phyloP scores from a whole-genome alignment of 2,113 vertebrate species.

The Hyperoodon ampullatus region DNA sequence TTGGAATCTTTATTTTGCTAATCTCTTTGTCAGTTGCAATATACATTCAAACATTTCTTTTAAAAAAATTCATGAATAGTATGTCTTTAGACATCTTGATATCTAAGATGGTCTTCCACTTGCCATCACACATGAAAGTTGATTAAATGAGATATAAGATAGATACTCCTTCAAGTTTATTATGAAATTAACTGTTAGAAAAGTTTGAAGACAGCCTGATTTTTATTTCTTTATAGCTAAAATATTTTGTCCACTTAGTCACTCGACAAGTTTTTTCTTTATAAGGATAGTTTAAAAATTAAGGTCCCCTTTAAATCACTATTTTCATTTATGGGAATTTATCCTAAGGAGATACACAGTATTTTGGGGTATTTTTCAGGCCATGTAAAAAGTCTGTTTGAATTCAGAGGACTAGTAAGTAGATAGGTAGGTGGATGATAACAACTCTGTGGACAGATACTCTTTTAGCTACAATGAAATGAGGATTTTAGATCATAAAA shows the following conservation, averaged over 20 bases:
- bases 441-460: neutral
- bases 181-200: neutral
- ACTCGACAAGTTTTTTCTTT: neutral
- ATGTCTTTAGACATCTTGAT: neutral
- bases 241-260: neutral
- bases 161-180: neutral
- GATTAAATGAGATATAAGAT: neutral
- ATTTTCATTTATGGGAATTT: neutral
- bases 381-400: neutral
- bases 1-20: neutral
- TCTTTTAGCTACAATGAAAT: neutral
- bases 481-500: neutral
- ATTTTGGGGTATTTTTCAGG: neutral
- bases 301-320: neutral
- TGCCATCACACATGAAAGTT: neutral
- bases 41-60: neutral
- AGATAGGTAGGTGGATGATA: neutral
- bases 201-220: neutral
- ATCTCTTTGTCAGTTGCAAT: neutral
- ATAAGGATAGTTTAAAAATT: neutral
- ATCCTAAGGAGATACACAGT: neutral
- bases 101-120: neutral
- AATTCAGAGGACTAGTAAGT: neutral
- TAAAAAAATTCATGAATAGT: neutral
- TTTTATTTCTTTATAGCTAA: neutral